Evolutionary conservation across 2,797 vertebrate genomes (phyloP), one percentile per base, ranked within the genome.

Genomic region (Sebastes aleutianus): DNA sequence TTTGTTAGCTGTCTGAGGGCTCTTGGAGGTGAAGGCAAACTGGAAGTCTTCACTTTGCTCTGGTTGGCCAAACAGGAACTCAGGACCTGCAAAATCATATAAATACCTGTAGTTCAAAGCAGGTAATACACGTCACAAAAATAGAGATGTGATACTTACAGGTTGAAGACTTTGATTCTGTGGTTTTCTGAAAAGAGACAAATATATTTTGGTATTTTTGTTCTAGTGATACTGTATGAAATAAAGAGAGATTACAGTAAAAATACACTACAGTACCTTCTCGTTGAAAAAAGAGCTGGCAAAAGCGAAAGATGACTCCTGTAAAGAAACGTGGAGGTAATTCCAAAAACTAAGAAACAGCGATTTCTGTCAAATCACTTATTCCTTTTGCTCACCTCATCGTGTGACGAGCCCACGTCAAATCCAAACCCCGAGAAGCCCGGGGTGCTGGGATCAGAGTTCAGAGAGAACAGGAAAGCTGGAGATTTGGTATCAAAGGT

Each of bases 251-350:
- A 3, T 24, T 20, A 12, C 6, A 74, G 0, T 62, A 10, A 29
- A 53, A 75, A 47, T 1, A 16, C 39, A 16, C 39, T 5, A 2
- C 4, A 13, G 47, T 93, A 96, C 96, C 95, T 96, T 95, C 31
- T 94, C 87, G 3, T 50, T 89, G 82, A 96, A 96, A 69, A 94
- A 93, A 29, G 95, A 87, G 57, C 89, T 86, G 22, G 88, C 69
- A 64, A 96, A 96, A 29, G 79, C 64, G 39, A 96, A 96, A 27
- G 94, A 80, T 9, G 90, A 84, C 18, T 93, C 95, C 96, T 96
- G 83, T 24, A 88, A 93, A 80, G 67, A 87, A 77, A 87, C 4
- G 18, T 29, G 5, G 18, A 78, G 12, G 67, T 75, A 54, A 78
- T 13, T 78, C 47, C 6, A 29, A 79, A 22, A 79, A 69, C 20